Evolutionary conservation across 1,140 invertebrate species (phyloP).

Genomic region (Heliothis virescens): DNA sequence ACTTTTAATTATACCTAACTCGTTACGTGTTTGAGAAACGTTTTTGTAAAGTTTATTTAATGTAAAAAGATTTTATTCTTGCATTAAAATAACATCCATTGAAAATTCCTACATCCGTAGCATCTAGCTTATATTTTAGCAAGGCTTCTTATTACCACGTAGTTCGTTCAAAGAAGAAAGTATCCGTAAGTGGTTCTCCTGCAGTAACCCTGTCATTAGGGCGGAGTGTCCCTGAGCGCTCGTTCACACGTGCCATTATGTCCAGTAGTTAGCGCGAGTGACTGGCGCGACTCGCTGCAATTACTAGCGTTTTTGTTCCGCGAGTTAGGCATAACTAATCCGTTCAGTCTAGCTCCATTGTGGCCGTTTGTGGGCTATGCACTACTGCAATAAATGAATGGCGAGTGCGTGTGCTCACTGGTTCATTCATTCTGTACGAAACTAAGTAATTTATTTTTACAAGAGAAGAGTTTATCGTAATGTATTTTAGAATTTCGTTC

Average conservation of each 20-base stretch:
- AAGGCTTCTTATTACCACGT: too few species aligned
- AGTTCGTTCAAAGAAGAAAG: too few species aligned
- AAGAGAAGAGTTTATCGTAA: background rate
- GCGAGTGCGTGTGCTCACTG: background rate
- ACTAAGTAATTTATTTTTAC: background rate
- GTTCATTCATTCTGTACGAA: background rate
- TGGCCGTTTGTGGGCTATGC: background rate
- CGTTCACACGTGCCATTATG: constrained; percentile 22
- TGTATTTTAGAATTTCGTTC: too few species aligned
- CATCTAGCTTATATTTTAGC: too few species aligned
- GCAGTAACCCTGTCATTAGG: too few species aligned
- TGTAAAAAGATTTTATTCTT: too few species aligned
- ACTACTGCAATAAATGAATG: constrained; percentile 27
- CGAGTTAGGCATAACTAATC: constrained; percentile 36
- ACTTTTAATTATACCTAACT: background rate
- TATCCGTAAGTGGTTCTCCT: too few species aligned
- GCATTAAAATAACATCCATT: too few species aligned
- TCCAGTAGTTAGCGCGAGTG: constrained; percentile 27
- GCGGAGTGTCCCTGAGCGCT: background rate
- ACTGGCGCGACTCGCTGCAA: constrained; percentile 27
- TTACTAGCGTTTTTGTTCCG: constrained; percentile 30
- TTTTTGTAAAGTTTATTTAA: too few species aligned
- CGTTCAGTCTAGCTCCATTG: constrained; percentile 28
- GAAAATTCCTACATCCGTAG: too few species aligned
- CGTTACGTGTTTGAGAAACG: background rate